Evolutionary conservation across 2,888 invertebrate genomes (phyloP).

Genomic region (Cantharis flavilabris): DNA sequence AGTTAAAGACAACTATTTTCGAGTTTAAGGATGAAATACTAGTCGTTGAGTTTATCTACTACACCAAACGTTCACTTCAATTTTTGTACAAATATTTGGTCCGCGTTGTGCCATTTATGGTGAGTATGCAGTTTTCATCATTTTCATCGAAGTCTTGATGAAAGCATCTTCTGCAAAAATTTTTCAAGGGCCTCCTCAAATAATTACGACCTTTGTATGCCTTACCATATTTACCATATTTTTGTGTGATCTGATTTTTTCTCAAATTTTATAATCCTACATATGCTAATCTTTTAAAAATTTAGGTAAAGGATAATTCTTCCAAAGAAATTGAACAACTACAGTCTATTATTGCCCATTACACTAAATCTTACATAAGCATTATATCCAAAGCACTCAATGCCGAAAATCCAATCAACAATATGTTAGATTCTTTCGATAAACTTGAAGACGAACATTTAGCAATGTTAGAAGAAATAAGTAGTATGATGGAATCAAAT

Average conservation of each 20-base stretch:
- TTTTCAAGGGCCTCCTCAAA: too few relatives aligned
- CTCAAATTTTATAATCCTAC: too few relatives aligned
- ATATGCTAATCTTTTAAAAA: background rate
- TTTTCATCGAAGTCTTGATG: too few relatives aligned
- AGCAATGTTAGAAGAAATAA: background rate
- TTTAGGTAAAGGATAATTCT: background rate
- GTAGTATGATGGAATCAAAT: background rate
- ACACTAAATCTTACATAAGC: background rate
- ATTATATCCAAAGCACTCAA: background rate
- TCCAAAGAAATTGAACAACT: background rate
- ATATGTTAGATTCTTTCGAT: background rate
- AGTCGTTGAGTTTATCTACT: background rate
- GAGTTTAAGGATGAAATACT: background rate
- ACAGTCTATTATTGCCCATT: background rate
- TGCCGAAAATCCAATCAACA: background rate
- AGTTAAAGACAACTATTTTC: background rate
- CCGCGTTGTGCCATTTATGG: background rate
- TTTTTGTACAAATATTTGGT: background rate
- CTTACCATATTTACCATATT: too few relatives aligned
- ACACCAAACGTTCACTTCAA: background rate
- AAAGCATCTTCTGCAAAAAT: too few relatives aligned
- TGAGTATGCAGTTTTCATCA: too few relatives aligned
- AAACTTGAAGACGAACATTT: background rate
- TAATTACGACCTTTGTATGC: too few relatives aligned
- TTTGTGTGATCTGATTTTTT: too few relatives aligned